Evolutionary conservation across 1,140 invertebrate species (phyloP).

Genomic region (Eciton burchellii): DNA sequence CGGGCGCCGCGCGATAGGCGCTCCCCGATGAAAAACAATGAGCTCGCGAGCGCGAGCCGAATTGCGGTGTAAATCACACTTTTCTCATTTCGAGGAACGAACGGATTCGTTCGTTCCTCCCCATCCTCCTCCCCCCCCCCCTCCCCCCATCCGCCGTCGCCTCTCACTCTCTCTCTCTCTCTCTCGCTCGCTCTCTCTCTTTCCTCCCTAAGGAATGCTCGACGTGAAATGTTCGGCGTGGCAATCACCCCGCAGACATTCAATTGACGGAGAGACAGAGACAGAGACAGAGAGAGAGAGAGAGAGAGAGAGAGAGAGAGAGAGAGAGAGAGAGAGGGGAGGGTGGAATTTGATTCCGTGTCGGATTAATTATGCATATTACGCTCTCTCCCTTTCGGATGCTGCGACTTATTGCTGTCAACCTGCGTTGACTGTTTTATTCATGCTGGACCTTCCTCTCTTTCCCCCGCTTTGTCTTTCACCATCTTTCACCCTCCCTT

Average conservation of each 20-base stretch:
- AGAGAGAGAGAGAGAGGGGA: no score
- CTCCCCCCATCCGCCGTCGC: no score
- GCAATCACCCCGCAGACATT: no score
- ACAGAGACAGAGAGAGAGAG: no score
- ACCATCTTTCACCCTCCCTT: no score
- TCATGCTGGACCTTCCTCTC: not conserved
- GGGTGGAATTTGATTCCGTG: not conserved
- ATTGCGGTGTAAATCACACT: slow-evolving; percentile 37
- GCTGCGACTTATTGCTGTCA: not conserved
- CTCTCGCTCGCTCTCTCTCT: no score
- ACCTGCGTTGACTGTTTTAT: not conserved
- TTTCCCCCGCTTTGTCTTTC: not conserved
- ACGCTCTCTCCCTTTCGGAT: not conserved
- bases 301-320: no score
- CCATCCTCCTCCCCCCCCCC: no score
- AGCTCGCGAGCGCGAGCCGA: slow-evolving; percentile 5
- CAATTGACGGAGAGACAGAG: no score
- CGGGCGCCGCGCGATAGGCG: slow-evolving; percentile 1
- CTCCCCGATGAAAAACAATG: slow-evolving; percentile 45
- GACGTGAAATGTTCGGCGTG: not conserved
- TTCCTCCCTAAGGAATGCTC: not conserved
- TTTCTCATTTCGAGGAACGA: slow-evolving; percentile 40
- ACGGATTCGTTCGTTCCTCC: slow-evolving; percentile 16
- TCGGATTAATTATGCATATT: slow-evolving; percentile 8
- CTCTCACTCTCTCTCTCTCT: not conserved